phyloP scores from a whole-genome alignment of 2,888 invertebrate genomes.

The Andrena praecox region DNA sequence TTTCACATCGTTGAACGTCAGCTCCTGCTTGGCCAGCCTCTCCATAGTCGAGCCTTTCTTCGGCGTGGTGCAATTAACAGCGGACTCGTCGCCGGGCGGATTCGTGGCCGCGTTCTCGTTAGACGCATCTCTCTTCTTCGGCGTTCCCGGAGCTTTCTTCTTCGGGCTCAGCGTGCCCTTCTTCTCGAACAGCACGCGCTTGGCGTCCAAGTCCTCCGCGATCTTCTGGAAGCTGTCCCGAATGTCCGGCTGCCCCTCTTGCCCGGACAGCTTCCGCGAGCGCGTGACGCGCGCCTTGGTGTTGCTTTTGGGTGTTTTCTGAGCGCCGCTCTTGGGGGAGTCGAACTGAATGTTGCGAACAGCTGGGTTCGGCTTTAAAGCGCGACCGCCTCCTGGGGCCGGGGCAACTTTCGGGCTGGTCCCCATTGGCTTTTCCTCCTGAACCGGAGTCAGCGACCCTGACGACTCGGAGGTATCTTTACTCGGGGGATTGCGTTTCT shows the following conservation, averaged over 20 bases:
- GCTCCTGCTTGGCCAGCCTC: conserved; percentile 86
- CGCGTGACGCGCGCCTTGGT: conserved; percentile 61
- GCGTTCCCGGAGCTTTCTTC: conserved; percentile 68
- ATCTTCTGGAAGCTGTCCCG: conserved; percentile 80
- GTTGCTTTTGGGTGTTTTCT: conserved; percentile 65
- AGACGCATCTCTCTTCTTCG: conserved; percentile 67
- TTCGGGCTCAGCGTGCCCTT: conserved; percentile 80
- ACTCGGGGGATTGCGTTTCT: conserved; percentile 27
- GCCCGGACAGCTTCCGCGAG: conserved; percentile 59
- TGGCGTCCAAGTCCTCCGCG: conserved; percentile 57
- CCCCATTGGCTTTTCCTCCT: conserved; percentile 52
- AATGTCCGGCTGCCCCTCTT: conserved; percentile 80
- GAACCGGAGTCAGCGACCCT: conserved; percentile 42
- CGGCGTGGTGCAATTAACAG: conserved; percentile 73
- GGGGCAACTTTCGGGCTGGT: conserved; percentile 70
- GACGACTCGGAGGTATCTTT: conserved; percentile 34
- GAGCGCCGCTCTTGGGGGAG: conserved; percentile 63
- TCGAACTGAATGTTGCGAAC: conserved; percentile 78
- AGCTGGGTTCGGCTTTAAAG: conserved; percentile 64
- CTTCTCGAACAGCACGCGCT: conserved; percentile 79
- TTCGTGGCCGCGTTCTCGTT: conserved; percentile 30
- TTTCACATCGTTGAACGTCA: conserved; percentile 90
- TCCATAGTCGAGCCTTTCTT: conserved; percentile 85
- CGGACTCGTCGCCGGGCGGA: conserved; percentile 57
- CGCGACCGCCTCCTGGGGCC: conserved; percentile 24